Conservation (phyloP, 2,797 vertebrate genomes). For the Gallinago solitaria region DNA sequence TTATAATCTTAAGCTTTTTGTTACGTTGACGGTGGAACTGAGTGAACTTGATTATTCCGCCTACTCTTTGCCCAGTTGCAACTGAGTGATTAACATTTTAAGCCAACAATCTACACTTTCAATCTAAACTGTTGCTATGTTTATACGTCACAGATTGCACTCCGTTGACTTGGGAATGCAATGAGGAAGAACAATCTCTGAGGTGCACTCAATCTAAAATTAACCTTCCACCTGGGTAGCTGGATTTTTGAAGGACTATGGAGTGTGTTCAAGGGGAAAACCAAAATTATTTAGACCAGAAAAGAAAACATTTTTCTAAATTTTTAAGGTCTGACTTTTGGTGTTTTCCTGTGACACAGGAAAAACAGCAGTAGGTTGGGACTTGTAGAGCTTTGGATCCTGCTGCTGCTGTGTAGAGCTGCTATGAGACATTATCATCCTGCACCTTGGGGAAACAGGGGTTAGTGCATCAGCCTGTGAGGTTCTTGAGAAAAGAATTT, state of each 20-base stretch:
- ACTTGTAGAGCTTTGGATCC: background rate
- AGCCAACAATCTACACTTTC: constrained; percentile 33
- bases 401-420: background rate
- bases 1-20: background rate
- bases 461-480: rapidly evolving
- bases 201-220: background rate
- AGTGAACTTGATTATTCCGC: background rate
- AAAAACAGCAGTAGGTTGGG: background rate
- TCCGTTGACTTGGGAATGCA: background rate
- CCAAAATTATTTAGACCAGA: background rate
- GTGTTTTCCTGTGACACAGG: background rate
- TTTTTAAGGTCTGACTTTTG: background rate
- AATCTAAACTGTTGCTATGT: constrained; percentile 30
- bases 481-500: background rate
- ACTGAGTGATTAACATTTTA: background rate
- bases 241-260: background rate
- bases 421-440: background rate
- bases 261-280: background rate
- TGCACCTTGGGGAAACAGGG: rapidly evolving
- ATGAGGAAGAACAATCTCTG: background rate
- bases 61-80: constrained; percentile 5
- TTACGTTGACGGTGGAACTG: background rate
- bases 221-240: background rate
- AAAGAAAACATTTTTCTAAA: background rate
- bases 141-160: background rate